Evolutionary conservation across 2,888 invertebrate species (phyloP).

Genomic region (Drosophila pseudotakahashii): DNA sequence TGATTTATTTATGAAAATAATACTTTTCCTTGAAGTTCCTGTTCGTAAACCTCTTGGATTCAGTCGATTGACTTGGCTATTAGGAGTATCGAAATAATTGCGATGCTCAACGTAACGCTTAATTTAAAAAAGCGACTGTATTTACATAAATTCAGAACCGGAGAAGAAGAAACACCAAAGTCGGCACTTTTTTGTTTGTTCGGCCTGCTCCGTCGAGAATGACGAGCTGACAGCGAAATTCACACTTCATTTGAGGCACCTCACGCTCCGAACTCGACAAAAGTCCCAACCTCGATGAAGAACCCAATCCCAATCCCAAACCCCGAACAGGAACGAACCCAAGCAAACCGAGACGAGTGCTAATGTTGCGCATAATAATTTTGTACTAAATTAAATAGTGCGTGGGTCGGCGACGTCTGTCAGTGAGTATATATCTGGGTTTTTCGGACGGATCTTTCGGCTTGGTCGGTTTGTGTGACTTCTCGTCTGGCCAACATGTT

Average conservation of each 20-base stretch:
- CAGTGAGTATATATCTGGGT: constrained; percentile 23
- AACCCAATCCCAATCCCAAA: constrained; percentile 21
- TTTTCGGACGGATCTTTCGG: constrained; percentile 13
- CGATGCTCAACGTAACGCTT: constrained; percentile 2
- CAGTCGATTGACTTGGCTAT: not conserved
- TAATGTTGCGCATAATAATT: constrained; percentile 81
- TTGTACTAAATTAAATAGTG: constrained; percentile 80
- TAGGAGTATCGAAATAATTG: not conserved
- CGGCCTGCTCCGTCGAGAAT: constrained; percentile 49
- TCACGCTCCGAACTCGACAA: constrained; percentile 51
- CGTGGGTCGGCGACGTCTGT: constrained; percentile 66
- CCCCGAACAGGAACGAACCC: constrained; percentile 7
- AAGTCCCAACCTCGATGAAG: not conserved
- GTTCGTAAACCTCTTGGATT: too few relatives aligned
- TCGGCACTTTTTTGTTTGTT: constrained; percentile 56
- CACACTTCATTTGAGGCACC: constrained; percentile 76
- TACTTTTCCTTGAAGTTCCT: not conserved
- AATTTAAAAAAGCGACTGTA: not conserved
- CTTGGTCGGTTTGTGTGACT: constrained; percentile 16
- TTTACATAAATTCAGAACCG: constrained; percentile 20
- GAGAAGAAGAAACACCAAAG: constrained; percentile 21
- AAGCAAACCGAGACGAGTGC: constrained; percentile 58
- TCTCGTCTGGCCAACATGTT: constrained; percentile 66
- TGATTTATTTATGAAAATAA: not conserved
- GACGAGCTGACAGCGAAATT: constrained; percentile 75